Base-by-base conservation (phyloP, 2,888 invertebrate species). In the Zonitis immaculata region DNA sequence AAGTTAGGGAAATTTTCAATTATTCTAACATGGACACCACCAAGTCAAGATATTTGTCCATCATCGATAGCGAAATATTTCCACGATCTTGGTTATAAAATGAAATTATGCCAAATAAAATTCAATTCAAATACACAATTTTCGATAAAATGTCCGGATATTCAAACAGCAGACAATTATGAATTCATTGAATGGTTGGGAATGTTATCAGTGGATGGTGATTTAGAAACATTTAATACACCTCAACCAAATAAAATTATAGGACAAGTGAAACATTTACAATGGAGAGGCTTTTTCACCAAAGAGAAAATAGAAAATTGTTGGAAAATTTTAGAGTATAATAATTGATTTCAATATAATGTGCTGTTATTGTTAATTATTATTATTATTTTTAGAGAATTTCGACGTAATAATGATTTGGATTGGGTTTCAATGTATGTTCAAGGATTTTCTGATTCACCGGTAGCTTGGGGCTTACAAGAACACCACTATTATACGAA, bases 1-100 rank as follows among this genome's bases (percentile, higher is more conserved):
- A 73, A 72, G 52, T 63, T 79, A n/a, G 65, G 72, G 52, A 72
- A 64, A 9, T 78, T 80, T 61, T 71, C 76, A 51, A 68, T 80
- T 8, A 70, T 82, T 35, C 35, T 80, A 35, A 65, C 71, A 35
- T 84, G 84, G 83, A 76, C 79, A 60, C 78, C 83, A 47, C 76
- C 77, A 56, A 69, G 69, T 11, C 67, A 72, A 47, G 70, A 68
- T 12, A 57, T 82, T 20, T 83, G 83, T 60, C 80, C 82, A 43
- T 83, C 83, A n/a, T 82, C 83, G 1, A 60, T 81, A 42, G 83
- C 83, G 9, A 79, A 80, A 59, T 83, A 81, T 74, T 80, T 83
- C 61, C 55, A 72, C 35, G 72, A 76, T 58, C 69, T 66, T 46
- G 76, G 77, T 6, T 79, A 78, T 59, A 59, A 64, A 4, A 76